Conservation (phyloP, 2,797 vertebrate species). For the Botia almorhae region DNA sequence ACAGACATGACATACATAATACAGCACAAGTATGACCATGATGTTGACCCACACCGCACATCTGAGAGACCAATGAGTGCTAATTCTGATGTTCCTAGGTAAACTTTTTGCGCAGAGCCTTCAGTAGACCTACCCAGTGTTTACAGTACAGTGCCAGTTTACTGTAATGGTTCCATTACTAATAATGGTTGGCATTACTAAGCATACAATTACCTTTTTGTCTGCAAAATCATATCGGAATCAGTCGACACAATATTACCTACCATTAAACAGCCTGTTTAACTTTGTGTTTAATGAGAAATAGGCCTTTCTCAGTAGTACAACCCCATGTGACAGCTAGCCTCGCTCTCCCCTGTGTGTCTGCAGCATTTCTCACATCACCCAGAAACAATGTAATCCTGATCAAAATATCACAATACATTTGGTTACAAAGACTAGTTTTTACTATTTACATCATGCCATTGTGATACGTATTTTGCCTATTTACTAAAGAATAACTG, state of each 20-base stretch:
- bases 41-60: conserved; percentile 12
- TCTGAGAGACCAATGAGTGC: neutral
- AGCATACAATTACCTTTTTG: too few species aligned
- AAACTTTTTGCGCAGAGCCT: conserved; percentile 20
- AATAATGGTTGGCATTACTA: too few species aligned
- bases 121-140: neutral
- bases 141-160: conserved; percentile 7
- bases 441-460: neutral
- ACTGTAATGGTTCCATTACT: conserved; percentile 16
- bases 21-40: neutral
- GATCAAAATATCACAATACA: conserved; percentile 2
- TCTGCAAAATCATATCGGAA: too few species aligned
- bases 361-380: neutral
- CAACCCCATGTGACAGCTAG: neutral
- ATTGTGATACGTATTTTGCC: conserved; percentile 5
- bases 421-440: neutral
- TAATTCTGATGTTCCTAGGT: conserved; percentile 1
- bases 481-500: conserved; percentile 30
- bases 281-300: neutral
- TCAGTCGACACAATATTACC: too few species aligned
- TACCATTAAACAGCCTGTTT: too few species aligned
- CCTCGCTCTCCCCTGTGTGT: neutral
- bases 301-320: neutral
- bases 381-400: neutral
- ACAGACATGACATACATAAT: neutral